Percentiles rank a stretch among this genome's conserved stretches.
These are phyloP conservation scores for Coreoperca whiteheadi DNA, from an alignment of 2,113 vertebrate species.

Conservation along the genomic window DNA sequence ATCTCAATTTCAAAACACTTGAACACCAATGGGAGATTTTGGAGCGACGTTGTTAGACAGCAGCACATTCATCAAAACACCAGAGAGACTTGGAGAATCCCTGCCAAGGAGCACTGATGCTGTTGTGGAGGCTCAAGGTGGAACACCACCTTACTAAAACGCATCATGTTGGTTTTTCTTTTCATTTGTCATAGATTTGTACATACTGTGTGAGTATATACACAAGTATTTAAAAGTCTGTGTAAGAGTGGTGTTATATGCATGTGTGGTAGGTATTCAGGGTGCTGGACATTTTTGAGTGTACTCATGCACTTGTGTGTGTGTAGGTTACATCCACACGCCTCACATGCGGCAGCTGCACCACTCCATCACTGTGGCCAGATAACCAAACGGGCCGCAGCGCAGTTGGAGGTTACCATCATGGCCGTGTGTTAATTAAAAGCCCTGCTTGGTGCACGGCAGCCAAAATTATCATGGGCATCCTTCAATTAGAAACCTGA, in stretches of 20 bases:
- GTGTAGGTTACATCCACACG: conserved; percentile 18
- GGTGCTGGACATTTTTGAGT: not conserved
- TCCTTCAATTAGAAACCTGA: conserved; percentile 79
- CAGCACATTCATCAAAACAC: conserved; percentile 12
- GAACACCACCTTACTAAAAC: conserved; percentile 9
- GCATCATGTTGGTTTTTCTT: not conserved
- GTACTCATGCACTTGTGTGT: not conserved
- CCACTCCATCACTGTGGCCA: conserved; percentile 50
- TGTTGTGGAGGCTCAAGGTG: conserved; percentile 4
- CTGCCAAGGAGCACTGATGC: conserved; percentile 11
- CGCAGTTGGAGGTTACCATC: conserved; percentile 66
- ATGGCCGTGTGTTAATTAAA: conserved; percentile 75
- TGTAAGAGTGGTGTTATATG: not conserved
- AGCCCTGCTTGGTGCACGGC: conserved; percentile 58
- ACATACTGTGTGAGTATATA: not conserved
- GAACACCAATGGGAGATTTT: not conserved
- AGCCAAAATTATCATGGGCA: conserved; percentile 73
- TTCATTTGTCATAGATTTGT: not conserved
- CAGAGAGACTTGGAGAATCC: not conserved
- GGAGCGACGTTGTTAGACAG: conserved; percentile 11
- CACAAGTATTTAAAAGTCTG: not conserved
- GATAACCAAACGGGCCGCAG: conserved; percentile 59
- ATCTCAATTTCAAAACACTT: conserved; percentile 4
- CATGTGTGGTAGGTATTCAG: not conserved
- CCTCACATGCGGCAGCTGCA: conserved; percentile 53